Conservation (phyloP, 2,888 invertebrate species). For the Melinopterus prodromus region DNA sequence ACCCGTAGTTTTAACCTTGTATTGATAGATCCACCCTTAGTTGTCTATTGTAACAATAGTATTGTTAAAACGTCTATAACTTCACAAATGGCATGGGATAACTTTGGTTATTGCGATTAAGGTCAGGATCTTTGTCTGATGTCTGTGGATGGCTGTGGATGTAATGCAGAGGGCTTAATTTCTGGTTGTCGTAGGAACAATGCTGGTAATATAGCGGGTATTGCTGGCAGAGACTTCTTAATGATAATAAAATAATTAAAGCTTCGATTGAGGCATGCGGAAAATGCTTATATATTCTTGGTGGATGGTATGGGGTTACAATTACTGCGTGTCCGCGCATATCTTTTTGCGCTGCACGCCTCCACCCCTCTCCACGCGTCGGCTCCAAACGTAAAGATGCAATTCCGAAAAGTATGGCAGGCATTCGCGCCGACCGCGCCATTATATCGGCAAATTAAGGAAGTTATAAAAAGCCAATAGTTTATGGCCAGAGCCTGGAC, state of each 20-base stretch:
- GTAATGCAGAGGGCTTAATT: too few relatives aligned
- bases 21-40: too few relatives aligned
- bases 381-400: neutral
- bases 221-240: too few relatives aligned
- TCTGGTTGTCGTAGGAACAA: too few relatives aligned
- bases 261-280: neutral
- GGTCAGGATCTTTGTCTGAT: too few relatives aligned
- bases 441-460: slow-evolving; percentile 4
- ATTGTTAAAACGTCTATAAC: too few relatives aligned
- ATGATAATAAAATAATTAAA: neutral
- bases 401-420: neutral
- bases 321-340: neutral
- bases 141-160: too few relatives aligned
- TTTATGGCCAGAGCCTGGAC: neutral
- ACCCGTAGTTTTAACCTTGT: too few relatives aligned
- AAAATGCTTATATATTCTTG: neutral
- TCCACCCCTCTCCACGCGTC: neutral
- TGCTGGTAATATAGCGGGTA: too few relatives aligned
- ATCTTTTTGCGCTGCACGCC: neutral
- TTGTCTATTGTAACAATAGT: too few relatives aligned
- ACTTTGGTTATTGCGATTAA: too few relatives aligned
- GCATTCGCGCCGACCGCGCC: neutral
- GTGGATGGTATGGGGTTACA: neutral
- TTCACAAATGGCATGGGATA: too few relatives aligned
- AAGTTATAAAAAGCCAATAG: neutral